A percentile compares a stretch with the other conserved stretches of the same genome.
Conservation (phyloP, 2,113 vertebrate genomes). For the Rhea americana region DNA sequence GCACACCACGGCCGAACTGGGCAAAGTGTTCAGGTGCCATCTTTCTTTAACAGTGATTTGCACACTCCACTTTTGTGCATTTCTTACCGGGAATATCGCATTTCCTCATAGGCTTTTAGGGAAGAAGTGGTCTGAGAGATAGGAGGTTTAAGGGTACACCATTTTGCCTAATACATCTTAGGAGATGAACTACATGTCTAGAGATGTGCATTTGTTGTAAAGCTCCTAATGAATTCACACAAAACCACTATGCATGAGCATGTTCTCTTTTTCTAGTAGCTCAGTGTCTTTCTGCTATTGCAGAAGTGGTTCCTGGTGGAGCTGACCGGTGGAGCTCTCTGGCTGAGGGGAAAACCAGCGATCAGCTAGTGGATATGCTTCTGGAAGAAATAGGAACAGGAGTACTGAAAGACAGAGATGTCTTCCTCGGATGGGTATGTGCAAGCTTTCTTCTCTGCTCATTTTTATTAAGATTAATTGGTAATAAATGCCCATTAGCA, state of each 20-base stretch:
- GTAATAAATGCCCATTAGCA: neutral
- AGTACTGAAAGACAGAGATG: slow-evolving; percentile 53
- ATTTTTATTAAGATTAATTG: neutral
- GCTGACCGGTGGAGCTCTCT: slow-evolving; percentile 62
- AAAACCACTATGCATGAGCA: too few species aligned
- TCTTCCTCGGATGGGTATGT: slow-evolving; percentile 73
- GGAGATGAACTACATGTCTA: neutral
- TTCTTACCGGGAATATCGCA: neutral
- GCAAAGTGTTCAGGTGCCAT: slow-evolving; percentile 74
- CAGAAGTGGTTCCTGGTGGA: slow-evolving; percentile 72
- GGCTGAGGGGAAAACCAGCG: slow-evolving; percentile 72
- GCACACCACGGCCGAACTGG: slow-evolving; percentile 68
- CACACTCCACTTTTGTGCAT: neutral
- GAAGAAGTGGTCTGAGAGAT: neutral
- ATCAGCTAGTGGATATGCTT: slow-evolving; percentile 76
- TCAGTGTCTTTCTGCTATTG: neutral
- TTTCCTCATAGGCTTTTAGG: neutral
- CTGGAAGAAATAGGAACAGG: slow-evolving; percentile 72
- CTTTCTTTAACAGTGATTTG: neutral
- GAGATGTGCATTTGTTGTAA: neutral
- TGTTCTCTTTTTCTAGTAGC: neutral
- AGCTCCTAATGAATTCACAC: neutral
- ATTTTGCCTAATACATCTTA: neutral
- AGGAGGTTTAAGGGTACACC: neutral
- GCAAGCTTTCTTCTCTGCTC: neutral